A percentile compares a stretch with the other conserved stretches of the same genome.
Evolutionary conservation across 2,797 vertebrate genomes (phyloP).

Genomic region (Melanotaenia boesemani): DNA sequence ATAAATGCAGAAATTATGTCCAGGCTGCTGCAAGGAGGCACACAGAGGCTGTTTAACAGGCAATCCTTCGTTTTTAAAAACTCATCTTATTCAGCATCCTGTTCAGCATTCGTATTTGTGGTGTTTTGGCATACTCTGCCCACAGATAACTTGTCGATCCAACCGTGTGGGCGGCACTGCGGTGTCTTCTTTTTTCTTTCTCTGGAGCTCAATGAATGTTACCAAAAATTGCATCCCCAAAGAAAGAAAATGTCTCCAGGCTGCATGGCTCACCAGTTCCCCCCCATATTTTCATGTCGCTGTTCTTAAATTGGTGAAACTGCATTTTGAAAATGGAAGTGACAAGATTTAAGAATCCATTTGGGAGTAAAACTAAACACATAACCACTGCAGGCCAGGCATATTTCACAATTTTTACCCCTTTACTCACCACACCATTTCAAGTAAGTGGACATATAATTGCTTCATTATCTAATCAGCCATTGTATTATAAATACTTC

Average conservation of each 20-base stretch:
- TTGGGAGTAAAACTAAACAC: neutral
- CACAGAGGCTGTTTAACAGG: constrained; percentile 20
- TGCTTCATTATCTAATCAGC: neutral
- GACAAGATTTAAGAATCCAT: neutral
- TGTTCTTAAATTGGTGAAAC: neutral
- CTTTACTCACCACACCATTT: neutral
- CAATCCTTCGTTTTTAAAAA: no score
- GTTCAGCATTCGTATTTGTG: constrained; percentile 2
- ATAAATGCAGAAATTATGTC: constrained; percentile 5
- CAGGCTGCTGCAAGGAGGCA: neutral
- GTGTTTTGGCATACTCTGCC: neutral
- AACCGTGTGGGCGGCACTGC: neutral
- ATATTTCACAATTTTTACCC: neutral
- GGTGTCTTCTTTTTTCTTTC: constrained; percentile 10
- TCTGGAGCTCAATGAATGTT: constrained; percentile 1
- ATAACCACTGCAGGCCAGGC: neutral
- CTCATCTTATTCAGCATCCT: no score
- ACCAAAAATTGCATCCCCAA: neutral
- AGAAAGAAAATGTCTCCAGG: constrained; percentile 5
- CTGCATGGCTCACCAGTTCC: constrained; percentile 16
- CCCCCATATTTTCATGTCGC: constrained; percentile 14
- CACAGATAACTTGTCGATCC: constrained; percentile 35
- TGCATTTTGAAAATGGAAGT: constrained; percentile 1
- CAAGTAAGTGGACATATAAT: neutral
- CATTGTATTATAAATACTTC: neutral